Evolutionary conservation across 2,797 vertebrate genomes (phyloP), one percentile per base, ranked within the genome.

Genomic region (Clarias platycephalus): DNA sequence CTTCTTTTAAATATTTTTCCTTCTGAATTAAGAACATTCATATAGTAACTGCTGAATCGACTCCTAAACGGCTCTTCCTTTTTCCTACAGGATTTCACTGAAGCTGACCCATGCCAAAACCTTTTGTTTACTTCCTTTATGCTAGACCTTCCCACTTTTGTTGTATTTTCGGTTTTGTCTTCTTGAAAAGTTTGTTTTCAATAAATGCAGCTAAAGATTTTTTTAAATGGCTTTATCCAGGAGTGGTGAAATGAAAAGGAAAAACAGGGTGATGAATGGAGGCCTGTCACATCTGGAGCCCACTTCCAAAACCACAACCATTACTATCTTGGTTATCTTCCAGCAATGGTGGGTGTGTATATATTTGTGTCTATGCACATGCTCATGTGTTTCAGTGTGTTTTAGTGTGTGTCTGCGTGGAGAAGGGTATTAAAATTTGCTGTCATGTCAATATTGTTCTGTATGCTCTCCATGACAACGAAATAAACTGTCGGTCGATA

Each of bases 261-360:
- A 89, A 87, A 86, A 86, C 78, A 84, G 71, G 55, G 83, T 88
- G 88, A 89, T 91, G 87, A 87, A 89, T 87, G 85, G 82, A 87
- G 80, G 80, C 74, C 85, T 87, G 88, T 89, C 87, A 89, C 74
- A 87, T 82, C 20, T 72, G 83, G 85, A 90, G 86, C 83, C 88
- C 66, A 79, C 86, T 87, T 88, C 82, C 74, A 83, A 89, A 89
- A 87, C 88, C 87, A 87, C 87, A 86, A 84, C 83, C 84, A 87
- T 89, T 87, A 85, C 86, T 89, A 84, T 87, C 34, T 82, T 87
- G 85, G 85, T 89, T 84, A 84, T n/a, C n/a, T 74, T 89, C 87
- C 85, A 87, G 72, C 74, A 82, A 63, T 40, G 79, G 70, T 53
- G 79, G 86, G 83, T 82, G 78, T 86, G 85, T 81, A 85, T 87